Evolutionary conservation across 2,888 invertebrate species (phyloP), one percentile per base, ranked within the genome.

Genomic region (Taenaris catops): DNA sequence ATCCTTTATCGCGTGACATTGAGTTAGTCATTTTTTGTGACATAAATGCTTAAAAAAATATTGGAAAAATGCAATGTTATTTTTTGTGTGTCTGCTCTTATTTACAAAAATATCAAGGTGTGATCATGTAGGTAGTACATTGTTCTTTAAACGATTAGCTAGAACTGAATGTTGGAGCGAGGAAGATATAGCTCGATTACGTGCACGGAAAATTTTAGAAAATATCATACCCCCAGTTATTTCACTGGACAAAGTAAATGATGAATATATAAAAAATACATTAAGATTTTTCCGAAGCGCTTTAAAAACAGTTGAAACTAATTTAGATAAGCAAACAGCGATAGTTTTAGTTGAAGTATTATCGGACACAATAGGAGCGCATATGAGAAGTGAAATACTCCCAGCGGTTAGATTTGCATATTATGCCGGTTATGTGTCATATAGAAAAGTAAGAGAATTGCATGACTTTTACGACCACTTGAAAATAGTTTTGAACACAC

Each of bases 371-470:
- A 62, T 84, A 12, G 84, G 84, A 24, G 76, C 71, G n/a, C 73
- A 80, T 41, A 49, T 86, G 29, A 64, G 65, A 38, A 59, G 55
- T 34, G 71, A 75, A 48, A 60, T 79, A 32, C 61, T 86, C n/a
- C 84, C 83, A 5, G 55, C 69, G 1, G 59, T 65, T 16, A 61
- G 81, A 44, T 74, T 80, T 46, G 76, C 81, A 3, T 86, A 72
- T 37, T 86, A 86, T 33, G 83, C 83, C 3, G 84, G 84, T 1
- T 79, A 74, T 40, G 58, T 83, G n/a, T 65, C 76, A 0, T 75
- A 71, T 35, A 63, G 51, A 49, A 55, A 55, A 28, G 76, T 63
- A 8, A 61, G 57, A 48, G 51, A 67, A 25, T 33, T 80, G 6
- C 74, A 83, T 33, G 60, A 71, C 11, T 69, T 74, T 31, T 73